Evolutionary conservation across 1,140 invertebrate species (phyloP).

Genomic region (Anadara kagoshimensis): DNA sequence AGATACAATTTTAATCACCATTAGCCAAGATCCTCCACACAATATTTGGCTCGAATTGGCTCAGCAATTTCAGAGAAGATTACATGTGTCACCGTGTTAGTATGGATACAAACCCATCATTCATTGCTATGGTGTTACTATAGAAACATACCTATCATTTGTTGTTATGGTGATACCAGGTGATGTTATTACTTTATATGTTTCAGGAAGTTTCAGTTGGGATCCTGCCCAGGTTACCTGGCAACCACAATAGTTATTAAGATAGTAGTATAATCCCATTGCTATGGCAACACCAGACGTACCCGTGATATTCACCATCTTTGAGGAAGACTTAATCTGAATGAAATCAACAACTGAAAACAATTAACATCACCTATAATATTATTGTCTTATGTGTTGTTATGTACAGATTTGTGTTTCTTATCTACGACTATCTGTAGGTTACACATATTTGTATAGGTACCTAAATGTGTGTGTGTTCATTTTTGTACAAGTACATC

Average conservation of each 20-base stretch:
- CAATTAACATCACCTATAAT: background rate
- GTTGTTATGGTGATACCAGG: slow-evolving; percentile 62
- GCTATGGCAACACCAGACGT: slow-evolving; percentile 86
- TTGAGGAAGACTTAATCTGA: slow-evolving; percentile 49
- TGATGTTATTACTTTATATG: slow-evolving; percentile 59
- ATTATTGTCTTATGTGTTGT: background rate
- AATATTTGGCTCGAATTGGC: no score
- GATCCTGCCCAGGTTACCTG: slow-evolving; percentile 91
- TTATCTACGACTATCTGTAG: background rate
- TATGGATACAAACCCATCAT: no score
- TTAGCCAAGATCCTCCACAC: no score
- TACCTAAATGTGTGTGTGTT: background rate
- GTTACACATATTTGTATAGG: background rate
- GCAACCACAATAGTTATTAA: slow-evolving; percentile 87
- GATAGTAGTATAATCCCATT: slow-evolving; percentile 91
- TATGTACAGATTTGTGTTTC: background rate
- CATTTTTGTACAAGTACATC: no score
- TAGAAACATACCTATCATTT: slow-evolving; percentile 69
- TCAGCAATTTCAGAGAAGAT: no score
- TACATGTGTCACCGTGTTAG: no score
- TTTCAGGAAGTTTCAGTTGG: slow-evolving; percentile 72
- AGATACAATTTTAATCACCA: no score
- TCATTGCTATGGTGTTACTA: no score
- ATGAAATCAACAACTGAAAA: slow-evolving; percentile 24
- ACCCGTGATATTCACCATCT: slow-evolving; percentile 76